Conservation (phyloP, 2,797 vertebrate species). For the Xenops minutus region DNA sequence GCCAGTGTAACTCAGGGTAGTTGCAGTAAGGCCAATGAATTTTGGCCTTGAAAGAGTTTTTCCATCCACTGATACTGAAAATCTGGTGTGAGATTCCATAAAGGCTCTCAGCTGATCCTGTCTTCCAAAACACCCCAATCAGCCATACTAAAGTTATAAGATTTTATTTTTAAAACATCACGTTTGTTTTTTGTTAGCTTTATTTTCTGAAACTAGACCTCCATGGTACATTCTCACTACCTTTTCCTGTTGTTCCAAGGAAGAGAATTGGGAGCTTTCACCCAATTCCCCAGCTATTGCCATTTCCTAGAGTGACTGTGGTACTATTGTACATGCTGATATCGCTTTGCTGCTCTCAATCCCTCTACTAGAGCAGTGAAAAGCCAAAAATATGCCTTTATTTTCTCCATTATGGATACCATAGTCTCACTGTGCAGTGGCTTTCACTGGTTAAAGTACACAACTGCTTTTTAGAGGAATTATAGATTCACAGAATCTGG, state of each 20-base stretch:
- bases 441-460: neutral
- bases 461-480: neutral
- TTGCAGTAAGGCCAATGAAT: neutral
- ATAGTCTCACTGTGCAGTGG: neutral
- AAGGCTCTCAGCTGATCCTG: neutral
- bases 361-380: neutral
- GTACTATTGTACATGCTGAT: neutral
- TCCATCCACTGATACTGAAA: neutral
- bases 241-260: neutral
- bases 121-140: neutral
- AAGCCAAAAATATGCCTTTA: neutral
- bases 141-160: neutral
- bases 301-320: neutral
- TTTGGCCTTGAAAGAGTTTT: neutral
- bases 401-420: neutral
- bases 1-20: neutral
- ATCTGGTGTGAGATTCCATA: neutral
- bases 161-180: neutral
- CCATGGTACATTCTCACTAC: rapidly evolving
- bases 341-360: neutral
- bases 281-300: neutral
- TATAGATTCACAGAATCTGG: neutral
- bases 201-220: neutral
- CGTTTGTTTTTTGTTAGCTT: neutral
- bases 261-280: neutral